Percentiles rank a stretch among this genome's conserved stretches.
phyloP scores from a whole-genome alignment of 2,888 invertebrate species.

The Xylota segnis region DNA sequence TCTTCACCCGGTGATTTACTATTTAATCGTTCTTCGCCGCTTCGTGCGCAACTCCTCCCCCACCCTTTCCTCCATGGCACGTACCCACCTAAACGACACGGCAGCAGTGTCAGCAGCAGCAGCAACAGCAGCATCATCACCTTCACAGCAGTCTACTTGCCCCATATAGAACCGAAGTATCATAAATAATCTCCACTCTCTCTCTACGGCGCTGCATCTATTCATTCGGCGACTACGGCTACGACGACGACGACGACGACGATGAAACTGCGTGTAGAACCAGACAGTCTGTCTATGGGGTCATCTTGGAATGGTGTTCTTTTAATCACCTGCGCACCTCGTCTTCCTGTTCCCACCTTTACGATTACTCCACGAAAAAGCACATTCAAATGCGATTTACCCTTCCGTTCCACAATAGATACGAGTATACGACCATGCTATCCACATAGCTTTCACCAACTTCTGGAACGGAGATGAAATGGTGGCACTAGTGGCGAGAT shows the following conservation, averaged over 20 bases:
- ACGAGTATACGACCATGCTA: conserved; percentile 18
- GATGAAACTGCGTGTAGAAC: conserved; percentile 42
- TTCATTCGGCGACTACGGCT: conserved; percentile 45
- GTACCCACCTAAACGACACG: conserved; percentile 24
- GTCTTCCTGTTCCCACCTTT: conserved; percentile 46
- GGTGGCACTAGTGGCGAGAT: conserved; percentile 40
- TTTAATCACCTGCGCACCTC: conserved; percentile 74
- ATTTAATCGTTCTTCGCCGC: conserved; percentile 49
- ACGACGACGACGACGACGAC: conserved; percentile 36
- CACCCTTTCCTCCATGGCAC: conserved; percentile 18
- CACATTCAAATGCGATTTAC: conserved; percentile 71
- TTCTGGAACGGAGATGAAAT: conserved; percentile 38
- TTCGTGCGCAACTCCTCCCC: conserved; percentile 20
- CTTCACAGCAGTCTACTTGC: conserved; percentile 75
- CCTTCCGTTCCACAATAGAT: conserved; percentile 46
- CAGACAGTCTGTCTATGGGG: conserved; percentile 77
- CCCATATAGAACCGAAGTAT: conserved; percentile 66
- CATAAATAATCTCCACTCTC: conserved; percentile 71
- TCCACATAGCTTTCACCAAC: conserved; percentile 62
- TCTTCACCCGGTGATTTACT: conserved; percentile 74
- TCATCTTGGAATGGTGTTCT: conserved; percentile 72
- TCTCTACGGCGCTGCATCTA: conserved; percentile 29
- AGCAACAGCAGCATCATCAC: conserved; percentile 70
- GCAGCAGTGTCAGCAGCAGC: conserved; percentile 58
- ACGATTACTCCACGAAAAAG: conserved; percentile 50